A percentile compares a stretch with the other conserved stretches of the same genome.
phyloP scores from a whole-genome alignment of 2,797 vertebrate genomes.

The Strix occidentalis region DNA sequence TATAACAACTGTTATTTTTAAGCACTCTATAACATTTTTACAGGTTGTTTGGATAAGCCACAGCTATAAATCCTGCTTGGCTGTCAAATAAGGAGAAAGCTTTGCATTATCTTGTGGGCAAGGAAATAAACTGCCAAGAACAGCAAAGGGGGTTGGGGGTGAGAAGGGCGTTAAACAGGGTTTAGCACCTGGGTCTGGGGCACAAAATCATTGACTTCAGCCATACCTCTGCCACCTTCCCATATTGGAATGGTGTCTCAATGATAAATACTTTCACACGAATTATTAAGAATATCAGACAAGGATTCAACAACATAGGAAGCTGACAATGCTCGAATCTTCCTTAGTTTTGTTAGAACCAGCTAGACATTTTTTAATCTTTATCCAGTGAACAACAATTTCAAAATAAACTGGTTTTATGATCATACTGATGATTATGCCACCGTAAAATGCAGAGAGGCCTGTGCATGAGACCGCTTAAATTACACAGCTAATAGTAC shows the following conservation, averaged over 20 bases:
- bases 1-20: not conserved
- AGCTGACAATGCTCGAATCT: not conserved
- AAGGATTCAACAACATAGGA: not conserved
- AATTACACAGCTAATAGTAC: not conserved
- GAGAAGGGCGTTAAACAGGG: not conserved
- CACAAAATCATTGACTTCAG: not conserved
- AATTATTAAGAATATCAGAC: not conserved
- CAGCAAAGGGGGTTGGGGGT: not conserved
- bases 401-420: not conserved
- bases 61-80: not conserved
- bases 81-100: not conserved
- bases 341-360: not conserved
- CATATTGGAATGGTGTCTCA: not conserved
- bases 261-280: fast-evolving
- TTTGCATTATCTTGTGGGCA: not conserved
- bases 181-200: not conserved
- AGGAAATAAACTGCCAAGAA: not conserved
- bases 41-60: slow-evolving; percentile 37
- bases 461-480: not conserved
- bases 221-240: not conserved
- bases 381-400: not conserved
- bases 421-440: not conserved
- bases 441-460: not conserved
- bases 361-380: not conserved
- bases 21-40: not conserved